A percentile compares a stretch with the other conserved stretches of the same genome.
phyloP scores from a whole-genome alignment of 2,888 invertebrate genomes.

The Apotomis turbidana region DNA sequence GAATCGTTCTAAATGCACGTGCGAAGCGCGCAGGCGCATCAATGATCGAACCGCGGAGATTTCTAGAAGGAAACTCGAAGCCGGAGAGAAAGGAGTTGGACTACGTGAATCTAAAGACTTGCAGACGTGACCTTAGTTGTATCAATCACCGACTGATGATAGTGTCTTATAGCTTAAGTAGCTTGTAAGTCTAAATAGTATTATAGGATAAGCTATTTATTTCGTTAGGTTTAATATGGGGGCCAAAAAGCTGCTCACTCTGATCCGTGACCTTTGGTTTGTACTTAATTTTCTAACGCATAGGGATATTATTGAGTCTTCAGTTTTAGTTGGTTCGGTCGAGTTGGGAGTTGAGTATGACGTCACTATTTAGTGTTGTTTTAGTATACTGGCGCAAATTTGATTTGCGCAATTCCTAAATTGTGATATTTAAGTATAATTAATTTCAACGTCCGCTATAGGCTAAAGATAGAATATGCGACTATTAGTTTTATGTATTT shows the following conservation, averaged over 20 bases:
- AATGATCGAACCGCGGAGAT: not conserved
- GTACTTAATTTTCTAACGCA: slow-evolving; percentile 50
- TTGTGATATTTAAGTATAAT: slow-evolving; percentile 68
- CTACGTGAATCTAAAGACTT: slow-evolving; percentile 28
- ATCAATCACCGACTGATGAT: slow-evolving; percentile 56
- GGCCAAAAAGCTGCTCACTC: slow-evolving; percentile 69
- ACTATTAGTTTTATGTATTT: slow-evolving; percentile 46
- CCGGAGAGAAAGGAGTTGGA: not conserved
- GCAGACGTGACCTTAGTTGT: slow-evolving; percentile 37
- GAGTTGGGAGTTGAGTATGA: slow-evolving; percentile 45
- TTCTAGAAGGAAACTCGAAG: not conserved
- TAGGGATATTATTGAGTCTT: slow-evolving; percentile 40
- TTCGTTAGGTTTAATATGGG: slow-evolving; percentile 63
- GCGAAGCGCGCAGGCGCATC: slow-evolving; percentile 59
- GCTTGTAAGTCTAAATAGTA: slow-evolving; percentile 68
- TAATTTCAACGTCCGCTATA: slow-evolving; percentile 63
- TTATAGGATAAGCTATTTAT: slow-evolving; percentile 73
- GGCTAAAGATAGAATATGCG: slow-evolving; percentile 40
- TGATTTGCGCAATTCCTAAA: slow-evolving; percentile 75
- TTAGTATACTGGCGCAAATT: slow-evolving; percentile 57
- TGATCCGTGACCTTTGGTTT: slow-evolving; percentile 63
- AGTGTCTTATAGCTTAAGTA: slow-evolving; percentile 61
- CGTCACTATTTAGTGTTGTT: slow-evolving; percentile 65
- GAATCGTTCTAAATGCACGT: slow-evolving; percentile 76
- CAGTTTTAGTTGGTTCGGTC: slow-evolving; percentile 26